Conservation (phyloP, 2,797 vertebrate species). For the Adelosebastes latens region DNA sequence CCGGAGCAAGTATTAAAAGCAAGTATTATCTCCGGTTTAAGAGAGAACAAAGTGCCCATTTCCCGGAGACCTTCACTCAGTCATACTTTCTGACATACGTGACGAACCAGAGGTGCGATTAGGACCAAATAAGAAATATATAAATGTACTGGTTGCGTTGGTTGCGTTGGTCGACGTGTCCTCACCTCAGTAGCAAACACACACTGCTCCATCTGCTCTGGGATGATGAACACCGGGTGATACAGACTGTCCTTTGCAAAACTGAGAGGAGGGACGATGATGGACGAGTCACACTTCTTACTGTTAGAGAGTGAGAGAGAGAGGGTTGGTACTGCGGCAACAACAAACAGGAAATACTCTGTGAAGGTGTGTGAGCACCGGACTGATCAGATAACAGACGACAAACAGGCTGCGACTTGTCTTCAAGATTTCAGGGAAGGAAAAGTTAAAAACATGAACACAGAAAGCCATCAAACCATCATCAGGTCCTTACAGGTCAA, state of each 20-base stretch:
- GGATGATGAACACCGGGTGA: conserved; percentile 83
- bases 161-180: not conserved
- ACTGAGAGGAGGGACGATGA: conserved; percentile 64
- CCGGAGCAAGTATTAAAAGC: too few relatives aligned
- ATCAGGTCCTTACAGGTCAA: conserved; percentile 77
- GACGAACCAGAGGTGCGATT: not conserved
- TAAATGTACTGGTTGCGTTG: not conserved
- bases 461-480: conserved; percentile 10
- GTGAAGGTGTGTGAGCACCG: not conserved
- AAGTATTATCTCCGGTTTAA: too few relatives aligned
- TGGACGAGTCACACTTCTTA: conserved; percentile 75
- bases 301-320: conserved; percentile 56
- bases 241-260: conserved; percentile 80
- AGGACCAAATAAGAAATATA: not conserved
- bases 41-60: not conserved
- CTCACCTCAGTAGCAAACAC: conserved; percentile 89
- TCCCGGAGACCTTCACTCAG: not conserved
- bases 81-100: not conserved
- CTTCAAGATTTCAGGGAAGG: not conserved
- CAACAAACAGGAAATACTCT: not conserved
- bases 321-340: not conserved
- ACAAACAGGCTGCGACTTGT: conserved; percentile 8
- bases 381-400: not conserved
- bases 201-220: conserved; percentile 82
- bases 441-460: not conserved